Evolutionary conservation across 2,797 vertebrate genomes (phyloP), one percentile per base, ranked within the genome.

Genomic region (Meda fulgida): DNA sequence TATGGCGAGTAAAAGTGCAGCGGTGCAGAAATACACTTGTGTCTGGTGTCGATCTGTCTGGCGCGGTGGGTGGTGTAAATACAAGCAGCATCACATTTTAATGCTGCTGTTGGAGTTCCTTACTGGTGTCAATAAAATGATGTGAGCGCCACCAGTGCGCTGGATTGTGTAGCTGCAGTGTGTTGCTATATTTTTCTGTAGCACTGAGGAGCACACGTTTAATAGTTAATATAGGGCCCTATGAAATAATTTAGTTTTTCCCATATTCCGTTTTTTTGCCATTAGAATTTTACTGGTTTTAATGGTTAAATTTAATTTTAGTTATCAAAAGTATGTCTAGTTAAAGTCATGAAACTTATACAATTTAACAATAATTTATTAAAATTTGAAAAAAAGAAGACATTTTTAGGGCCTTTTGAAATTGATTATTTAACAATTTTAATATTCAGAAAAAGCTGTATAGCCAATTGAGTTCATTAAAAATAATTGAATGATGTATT

Each of bases 51-150:
- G 55, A 51, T 80, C 18, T 60, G 31, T 46, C n/a, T 75, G 34
- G 73, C 8, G 23, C 23, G 16, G 36, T 18, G 34, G 53, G 34
- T 26, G 75, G 75, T 78, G 75, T 78, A 78, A 78, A 78, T 78
- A 60, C 75, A 29, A 78, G 55, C 36, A 78, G 53, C 75, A 40
- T 78, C 53, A 60, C 34, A 6, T 78, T 48, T 60, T 40, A 78
- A 40, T 60, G 14, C 36, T 60, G 53, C 23, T 19, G 7, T 58
- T 60, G 75, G 73, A 38, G 53, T 60, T 53, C 2, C 31, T 3
- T n/a, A 18, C 51, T n/a, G 7, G 73, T 58, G 53, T 58, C 34
- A 60, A 40, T 77, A 77, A 60, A 77, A 26, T 40, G 34, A n/a
- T 78, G 16, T 29, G 75, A 78, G 75, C 36, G 8, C 75, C 23